Conservation (phyloP, 2,888 invertebrate species). For the Nudaria mundana region DNA sequence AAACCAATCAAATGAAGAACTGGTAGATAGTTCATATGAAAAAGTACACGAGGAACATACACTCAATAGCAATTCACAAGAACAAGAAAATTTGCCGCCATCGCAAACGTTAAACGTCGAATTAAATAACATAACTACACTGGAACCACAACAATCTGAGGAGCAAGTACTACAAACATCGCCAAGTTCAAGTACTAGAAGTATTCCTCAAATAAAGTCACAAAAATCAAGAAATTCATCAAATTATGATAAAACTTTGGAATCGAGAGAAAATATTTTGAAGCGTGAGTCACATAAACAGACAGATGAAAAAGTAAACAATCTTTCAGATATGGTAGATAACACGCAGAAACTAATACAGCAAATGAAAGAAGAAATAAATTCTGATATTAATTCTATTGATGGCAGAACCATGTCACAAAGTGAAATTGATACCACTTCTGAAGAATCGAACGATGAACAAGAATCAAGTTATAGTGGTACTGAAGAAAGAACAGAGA, state of each 20-base stretch:
- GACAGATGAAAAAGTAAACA: constrained; percentile 54
- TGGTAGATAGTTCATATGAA: background rate
- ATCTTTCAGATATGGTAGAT: constrained; percentile 79
- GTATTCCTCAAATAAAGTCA: background rate
- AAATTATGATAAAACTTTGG: background rate
- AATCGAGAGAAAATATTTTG: constrained; percentile 3
- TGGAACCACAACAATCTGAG: background rate
- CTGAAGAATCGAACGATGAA: constrained; percentile 56
- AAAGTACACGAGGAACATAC: background rate
- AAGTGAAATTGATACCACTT: constrained; percentile 72
- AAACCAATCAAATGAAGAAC: background rate
- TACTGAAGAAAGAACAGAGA: constrained; percentile 53
- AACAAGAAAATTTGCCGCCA: background rate
- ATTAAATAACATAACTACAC: background rate
- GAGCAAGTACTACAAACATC: background rate
- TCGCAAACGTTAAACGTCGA: no score
- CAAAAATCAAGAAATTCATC: background rate
- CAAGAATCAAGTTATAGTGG: constrained; percentile 65
- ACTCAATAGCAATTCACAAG: background rate
- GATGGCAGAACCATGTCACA: constrained; percentile 67
- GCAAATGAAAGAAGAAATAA: constrained; percentile 85
- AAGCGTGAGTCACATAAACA: constrained; percentile 7
- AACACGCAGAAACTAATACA: constrained; percentile 83
- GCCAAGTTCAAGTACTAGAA: background rate
- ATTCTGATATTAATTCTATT: constrained; percentile 80